Percentiles rank a stretch among this genome's conserved stretches.
Evolutionary conservation across 37 sponge, comb jelly and placozoan species (phyloP).

Genomic region (Mnemiopsis leidyi): DNA sequence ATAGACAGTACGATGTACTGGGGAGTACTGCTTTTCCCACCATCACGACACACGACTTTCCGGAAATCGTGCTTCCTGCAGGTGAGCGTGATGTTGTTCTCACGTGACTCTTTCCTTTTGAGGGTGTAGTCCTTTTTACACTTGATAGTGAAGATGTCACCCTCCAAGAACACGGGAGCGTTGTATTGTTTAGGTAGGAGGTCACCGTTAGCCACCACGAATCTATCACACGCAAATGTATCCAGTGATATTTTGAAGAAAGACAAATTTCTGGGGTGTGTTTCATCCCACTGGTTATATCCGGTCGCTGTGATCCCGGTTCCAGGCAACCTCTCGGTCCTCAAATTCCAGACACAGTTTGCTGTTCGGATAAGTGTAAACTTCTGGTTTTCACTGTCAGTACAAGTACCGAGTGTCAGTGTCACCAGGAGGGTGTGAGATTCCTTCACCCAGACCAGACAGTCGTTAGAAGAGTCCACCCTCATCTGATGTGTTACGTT

Average conservation of each 20-base stretch:
- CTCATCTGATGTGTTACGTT: neutral
- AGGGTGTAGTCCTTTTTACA: neutral
- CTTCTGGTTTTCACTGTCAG: neutral
- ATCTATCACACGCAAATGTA: neutral
- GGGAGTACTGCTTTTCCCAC: neutral
- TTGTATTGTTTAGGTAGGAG: neutral
- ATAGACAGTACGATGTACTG: neutral
- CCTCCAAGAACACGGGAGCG: conserved; percentile 15
- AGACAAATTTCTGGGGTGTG: neutral
- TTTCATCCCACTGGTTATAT: neutral
- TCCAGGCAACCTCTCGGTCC: too few relatives aligned
- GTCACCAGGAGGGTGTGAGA: neutral
- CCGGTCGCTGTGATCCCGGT: neutral
- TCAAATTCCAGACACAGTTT: neutral
- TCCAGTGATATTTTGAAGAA: neutral
- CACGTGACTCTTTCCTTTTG: neutral
- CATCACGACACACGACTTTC: neutral
- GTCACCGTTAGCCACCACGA: neutral
- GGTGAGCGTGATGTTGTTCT: neutral
- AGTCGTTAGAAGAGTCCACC: neutral
- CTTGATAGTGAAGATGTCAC: neutral
- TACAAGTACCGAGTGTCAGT: neutral
- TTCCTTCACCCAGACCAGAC: neutral
- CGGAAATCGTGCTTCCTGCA: neutral
- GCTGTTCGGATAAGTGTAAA: neutral